These are phyloP conservation scores for Parazoanthus atlanticus DNA, from an alignment of 92 coral and sea anemone species.

Conservation along the genomic window DNA sequence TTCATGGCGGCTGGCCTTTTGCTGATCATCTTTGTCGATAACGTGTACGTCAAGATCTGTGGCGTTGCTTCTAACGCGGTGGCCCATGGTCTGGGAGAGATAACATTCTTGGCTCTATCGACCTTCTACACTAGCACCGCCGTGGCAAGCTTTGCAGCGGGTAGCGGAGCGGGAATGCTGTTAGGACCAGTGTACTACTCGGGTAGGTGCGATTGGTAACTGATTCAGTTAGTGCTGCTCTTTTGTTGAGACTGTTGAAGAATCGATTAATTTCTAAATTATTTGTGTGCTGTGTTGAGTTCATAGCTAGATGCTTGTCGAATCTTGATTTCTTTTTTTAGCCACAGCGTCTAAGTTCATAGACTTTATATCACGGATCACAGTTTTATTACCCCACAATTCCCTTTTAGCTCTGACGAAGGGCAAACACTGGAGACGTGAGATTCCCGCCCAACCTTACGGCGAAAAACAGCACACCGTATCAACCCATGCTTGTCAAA, in stretches of 20 bases:
- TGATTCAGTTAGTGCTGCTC: neutral
- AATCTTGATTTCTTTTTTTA: neutral
- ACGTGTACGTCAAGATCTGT: conserved; percentile 69
- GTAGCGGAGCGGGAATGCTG: conserved; percentile 83
- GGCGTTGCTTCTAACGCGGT: conserved; percentile 80
- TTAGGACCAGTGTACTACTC: conserved; percentile 79
- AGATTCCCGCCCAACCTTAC: no score
- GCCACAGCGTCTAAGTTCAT: no score
- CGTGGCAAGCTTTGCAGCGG: conserved; percentile 81
- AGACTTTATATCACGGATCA: no score
- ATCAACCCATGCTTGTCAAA: no score
- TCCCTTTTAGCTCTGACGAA: no score
- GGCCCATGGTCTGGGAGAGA: conserved; percentile 85
- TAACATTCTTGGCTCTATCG: conserved; percentile 76
- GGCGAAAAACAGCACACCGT: no score
- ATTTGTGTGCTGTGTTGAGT: neutral
- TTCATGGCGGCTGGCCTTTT: conserved; percentile 77
- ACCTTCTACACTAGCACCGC: conserved; percentile 75
- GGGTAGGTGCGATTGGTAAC: conserved; percentile 46
- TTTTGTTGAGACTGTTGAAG: no score
- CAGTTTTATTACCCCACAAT: no score
- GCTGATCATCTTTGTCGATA: conserved; percentile 62
- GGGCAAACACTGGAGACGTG: no score
- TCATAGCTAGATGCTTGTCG: neutral
- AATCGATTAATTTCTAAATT: neutral